These are phyloP conservation scores for Muricea muricata DNA, from an alignment of 92 coral and sea anemone genomes.

Conservation along the genomic window DNA sequence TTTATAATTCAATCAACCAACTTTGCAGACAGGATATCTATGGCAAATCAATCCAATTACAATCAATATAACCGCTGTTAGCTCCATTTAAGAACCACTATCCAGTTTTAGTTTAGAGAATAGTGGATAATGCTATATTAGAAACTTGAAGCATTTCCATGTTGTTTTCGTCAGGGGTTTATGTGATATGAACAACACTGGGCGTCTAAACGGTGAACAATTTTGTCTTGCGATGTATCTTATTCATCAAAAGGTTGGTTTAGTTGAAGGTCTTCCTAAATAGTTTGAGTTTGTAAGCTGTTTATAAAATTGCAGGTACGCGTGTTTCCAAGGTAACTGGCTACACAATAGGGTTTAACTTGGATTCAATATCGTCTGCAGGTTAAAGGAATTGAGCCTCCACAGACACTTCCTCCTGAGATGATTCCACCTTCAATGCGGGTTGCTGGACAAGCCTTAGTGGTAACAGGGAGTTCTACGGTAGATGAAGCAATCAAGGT, in stretches of 20 bases:
- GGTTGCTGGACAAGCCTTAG: constrained; percentile 45
- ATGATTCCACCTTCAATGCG: constrained; percentile 98
- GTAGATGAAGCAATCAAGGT: constrained; percentile 75
- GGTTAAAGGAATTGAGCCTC: constrained; percentile 92
- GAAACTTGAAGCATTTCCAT: background rate
- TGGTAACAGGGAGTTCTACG: constrained; percentile 51
- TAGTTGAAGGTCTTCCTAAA: too few species aligned
- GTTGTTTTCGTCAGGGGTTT: constrained; percentile 79
- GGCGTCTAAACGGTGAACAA: constrained; percentile 94
- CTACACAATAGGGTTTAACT: too few species aligned
- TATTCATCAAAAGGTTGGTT: constrained; percentile 75
- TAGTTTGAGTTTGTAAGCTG: too few species aligned
- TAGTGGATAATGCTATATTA: background rate
- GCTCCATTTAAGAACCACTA: too few species aligned
- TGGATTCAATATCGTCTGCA: background rate
- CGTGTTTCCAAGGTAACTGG: too few species aligned
- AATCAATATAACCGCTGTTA: too few species aligned
- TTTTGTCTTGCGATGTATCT: constrained; percentile 94
- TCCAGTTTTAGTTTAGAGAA: too few species aligned
- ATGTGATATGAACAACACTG: constrained; percentile 83
- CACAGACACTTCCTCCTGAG: constrained; percentile 83
- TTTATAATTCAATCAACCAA: too few species aligned
- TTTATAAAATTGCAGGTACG: too few species aligned
- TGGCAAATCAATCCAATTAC: too few species aligned
- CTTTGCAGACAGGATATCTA: too few species aligned